Base-by-base conservation (phyloP, 2,888 invertebrate genomes). In the Euplagia quadripunctaria region DNA sequence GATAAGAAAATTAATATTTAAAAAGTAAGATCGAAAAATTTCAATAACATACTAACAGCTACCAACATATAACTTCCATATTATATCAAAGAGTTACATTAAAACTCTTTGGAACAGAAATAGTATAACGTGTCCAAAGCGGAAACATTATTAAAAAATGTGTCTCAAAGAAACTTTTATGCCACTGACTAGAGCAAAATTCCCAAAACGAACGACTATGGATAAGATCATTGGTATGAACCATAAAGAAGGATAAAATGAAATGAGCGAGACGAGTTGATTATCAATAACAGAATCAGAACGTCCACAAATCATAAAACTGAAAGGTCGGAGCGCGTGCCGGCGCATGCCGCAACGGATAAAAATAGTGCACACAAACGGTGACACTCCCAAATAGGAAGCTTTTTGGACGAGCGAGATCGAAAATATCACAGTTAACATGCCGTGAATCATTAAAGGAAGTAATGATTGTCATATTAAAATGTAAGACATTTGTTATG, bases 341-440 rank as follows among this genome's bases (percentile, higher is more conserved):
- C 92, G 89, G 80, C 89, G 93, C 93, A 93, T 93, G 87, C 89
- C 88, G 84, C 79, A 79, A 77, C 83, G 81, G 86, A 81, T 92
- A 94, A 93, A 95, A 94, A 95, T 95, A 95, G 91, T 86, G 86
- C 85, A 85, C 85, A 85, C 82, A 86, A 87, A 79, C 85, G 90
- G 80, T 92, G 93, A 93, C 93, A 92, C 91, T 92, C 92, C 93
- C 91, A 84, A 93, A 93, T 93, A 92, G 92, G 94, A 92, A 93
- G 89, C 87, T 86, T 88, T 89, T 90, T 85, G 88, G 87, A 87
- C 81, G 86, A 76, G 76, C 87, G 78, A 82, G 85, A 90, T 90
- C 86, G 87, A 87, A 85, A 79, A 83, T 83, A 77, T 84, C n/a
- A 79, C 74, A 72, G 75, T 79, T 79, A 85, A 80, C 79, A 78